phyloP scores from a whole-genome alignment of 2,797 vertebrate genomes.

The Gouania willdenowi region DNA sequence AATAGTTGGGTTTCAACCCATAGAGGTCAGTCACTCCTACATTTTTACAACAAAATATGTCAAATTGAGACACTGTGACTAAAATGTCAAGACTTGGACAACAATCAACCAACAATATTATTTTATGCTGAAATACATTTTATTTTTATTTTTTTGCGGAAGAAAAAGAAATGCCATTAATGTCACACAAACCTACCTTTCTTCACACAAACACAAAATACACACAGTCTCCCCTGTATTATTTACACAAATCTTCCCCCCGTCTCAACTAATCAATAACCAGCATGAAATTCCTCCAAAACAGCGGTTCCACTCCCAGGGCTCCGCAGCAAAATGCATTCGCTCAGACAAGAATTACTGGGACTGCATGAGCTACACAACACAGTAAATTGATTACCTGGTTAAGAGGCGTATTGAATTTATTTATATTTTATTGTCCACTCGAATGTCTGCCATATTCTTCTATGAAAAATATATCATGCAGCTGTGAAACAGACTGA shows the following conservation, averaged over 20 bases:
- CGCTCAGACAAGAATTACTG: slow-evolving; percentile 36
- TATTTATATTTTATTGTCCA: slow-evolving; percentile 45
- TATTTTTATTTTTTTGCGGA: too few species aligned
- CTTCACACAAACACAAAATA: background rate
- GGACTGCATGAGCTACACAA: slow-evolving; percentile 24
- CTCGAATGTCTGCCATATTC: slow-evolving; percentile 23
- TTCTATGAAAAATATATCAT: slow-evolving; percentile 44
- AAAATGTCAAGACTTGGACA: too few species aligned
- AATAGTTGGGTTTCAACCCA: too few species aligned
- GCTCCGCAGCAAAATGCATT: slow-evolving; percentile 17
- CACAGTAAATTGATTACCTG: slow-evolving; percentile 56
- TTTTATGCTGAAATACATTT: too few species aligned
- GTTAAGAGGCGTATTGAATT: slow-evolving; percentile 48
- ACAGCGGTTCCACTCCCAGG: slow-evolving; percentile 41
- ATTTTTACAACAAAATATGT: too few species aligned
- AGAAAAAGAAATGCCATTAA: too few species aligned
- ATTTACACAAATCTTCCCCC: slow-evolving; percentile 44
- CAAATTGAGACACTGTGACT: too few species aligned
- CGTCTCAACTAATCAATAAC: slow-evolving; percentile 60
- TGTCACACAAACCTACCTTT: background rate
- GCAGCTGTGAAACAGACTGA: slow-evolving; percentile 18
- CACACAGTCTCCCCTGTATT: slow-evolving; percentile 25
- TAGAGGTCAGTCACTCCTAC: too few species aligned
- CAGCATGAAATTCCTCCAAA: slow-evolving; percentile 53
- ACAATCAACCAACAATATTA: too few species aligned